A percentile compares a stretch with the other conserved stretches of the same genome.
Evolutionary conservation across 2,888 invertebrate species (phyloP).

Genomic region (Thyatira batis): DNA sequence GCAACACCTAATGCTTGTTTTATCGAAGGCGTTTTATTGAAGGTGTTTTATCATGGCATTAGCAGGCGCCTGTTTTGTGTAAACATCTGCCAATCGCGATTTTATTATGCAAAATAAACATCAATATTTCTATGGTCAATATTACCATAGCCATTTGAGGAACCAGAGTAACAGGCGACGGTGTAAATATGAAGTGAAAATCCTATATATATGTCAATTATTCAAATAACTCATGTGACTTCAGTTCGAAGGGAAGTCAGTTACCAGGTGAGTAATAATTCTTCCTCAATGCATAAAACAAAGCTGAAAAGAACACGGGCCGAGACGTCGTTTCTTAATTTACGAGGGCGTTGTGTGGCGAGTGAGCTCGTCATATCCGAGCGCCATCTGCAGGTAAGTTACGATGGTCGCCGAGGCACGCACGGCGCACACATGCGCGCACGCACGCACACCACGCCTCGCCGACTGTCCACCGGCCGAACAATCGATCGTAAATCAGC

Average conservation of each 20-base stretch:
- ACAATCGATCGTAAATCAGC: constrained; percentile 83
- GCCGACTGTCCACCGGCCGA: constrained; percentile 75
- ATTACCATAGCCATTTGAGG: neutral
- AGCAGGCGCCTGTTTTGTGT: constrained; percentile 45
- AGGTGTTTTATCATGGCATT: constrained; percentile 59
- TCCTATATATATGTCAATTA: neutral
- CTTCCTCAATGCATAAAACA: constrained; percentile 59
- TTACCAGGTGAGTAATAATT: constrained; percentile 31
- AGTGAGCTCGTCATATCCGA: constrained; percentile 56
- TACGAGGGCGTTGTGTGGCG: constrained; percentile 72
- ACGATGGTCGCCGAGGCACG: constrained; percentile 39
- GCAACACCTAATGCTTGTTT: constrained; percentile 52
- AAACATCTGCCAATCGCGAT: constrained; percentile 54
- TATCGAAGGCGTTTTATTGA: constrained; percentile 62
- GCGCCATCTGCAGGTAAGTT: constrained; percentile 76
- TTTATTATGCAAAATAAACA: constrained; percentile 5
- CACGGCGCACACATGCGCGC: constrained; percentile 58
- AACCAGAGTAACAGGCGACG: neutral
- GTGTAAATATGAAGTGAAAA: neutral
- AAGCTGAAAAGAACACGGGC: constrained; percentile 58
- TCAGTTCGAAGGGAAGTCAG: neutral
- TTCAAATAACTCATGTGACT: neutral
- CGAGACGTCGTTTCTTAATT: constrained; percentile 74
- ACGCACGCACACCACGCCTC: constrained; percentile 66
- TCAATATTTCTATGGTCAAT: neutral